Conservation (phyloP, 2,888 invertebrate species). For the Euzophera pinguis region DNA sequence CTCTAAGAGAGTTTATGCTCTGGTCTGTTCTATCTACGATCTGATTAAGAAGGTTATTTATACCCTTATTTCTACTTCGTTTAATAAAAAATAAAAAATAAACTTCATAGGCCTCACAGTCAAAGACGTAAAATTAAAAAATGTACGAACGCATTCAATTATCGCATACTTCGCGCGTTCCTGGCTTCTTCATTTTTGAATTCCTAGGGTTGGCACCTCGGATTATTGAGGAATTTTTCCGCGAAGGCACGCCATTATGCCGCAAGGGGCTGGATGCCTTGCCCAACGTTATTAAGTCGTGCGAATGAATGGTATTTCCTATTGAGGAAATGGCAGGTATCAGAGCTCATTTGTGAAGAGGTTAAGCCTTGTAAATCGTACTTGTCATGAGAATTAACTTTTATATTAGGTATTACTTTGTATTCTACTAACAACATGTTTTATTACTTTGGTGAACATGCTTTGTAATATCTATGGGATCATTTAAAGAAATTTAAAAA, state of each 20-base stretch:
- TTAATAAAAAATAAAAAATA: background rate
- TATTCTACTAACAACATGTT: background rate
- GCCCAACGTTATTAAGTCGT: conserved; percentile 53
- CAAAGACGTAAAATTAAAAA: background rate
- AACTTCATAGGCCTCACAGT: background rate
- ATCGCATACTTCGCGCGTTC: conserved; percentile 33
- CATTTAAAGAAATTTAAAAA: too few species aligned
- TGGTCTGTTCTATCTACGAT: too few species aligned
- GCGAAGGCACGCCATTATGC: conserved; percentile 67
- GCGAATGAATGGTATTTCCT: conserved; percentile 34
- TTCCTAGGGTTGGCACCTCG: conserved; percentile 55
- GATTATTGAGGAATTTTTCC: conserved; percentile 62
- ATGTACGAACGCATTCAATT: conserved; percentile 10
- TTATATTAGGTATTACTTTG: background rate
- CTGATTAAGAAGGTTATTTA: too few species aligned
- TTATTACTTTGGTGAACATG: too few species aligned
- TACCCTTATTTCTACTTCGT: too few species aligned
- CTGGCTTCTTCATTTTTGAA: conserved; percentile 52
- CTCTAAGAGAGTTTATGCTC: too few species aligned
- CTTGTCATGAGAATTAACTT: background rate
- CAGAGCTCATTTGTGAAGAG: conserved; percentile 11
- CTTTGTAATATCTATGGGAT: too few species aligned
- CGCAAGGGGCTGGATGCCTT: conserved; percentile 27
- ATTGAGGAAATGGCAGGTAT: conserved; percentile 21
- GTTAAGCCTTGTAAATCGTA: conserved; percentile 6